These are phyloP conservation scores for Plestiodon gilberti DNA, from an alignment of 2,113 vertebrate genomes.

Conservation along the genomic window DNA sequence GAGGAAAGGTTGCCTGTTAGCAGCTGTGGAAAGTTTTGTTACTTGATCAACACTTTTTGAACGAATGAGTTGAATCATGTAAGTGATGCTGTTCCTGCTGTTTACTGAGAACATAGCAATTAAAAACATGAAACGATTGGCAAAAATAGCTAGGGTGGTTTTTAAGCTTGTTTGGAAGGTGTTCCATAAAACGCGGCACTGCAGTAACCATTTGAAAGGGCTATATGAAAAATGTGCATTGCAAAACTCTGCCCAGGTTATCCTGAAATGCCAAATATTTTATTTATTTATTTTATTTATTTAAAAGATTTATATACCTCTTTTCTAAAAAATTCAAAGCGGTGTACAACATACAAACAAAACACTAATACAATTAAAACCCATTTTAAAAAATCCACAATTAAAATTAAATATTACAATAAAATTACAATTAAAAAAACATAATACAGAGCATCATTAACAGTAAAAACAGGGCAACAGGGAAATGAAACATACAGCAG, in stretches of 20 bases:
- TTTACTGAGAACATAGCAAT: neutral
- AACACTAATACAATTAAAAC: no score
- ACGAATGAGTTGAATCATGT: neutral
- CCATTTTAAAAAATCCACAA: no score
- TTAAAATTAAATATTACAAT: no score
- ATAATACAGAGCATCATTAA: no score
- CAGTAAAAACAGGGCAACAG: no score
- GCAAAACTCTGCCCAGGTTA: neutral
- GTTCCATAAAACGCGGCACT: slow-evolving; percentile 30
- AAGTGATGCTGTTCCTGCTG: neutral
- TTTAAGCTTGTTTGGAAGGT: neutral
- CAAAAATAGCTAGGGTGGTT: neutral
- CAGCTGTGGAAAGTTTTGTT: neutral
- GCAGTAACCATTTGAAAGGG: neutral
- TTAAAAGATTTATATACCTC: no score
- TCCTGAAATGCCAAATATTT: neutral
- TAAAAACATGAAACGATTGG: neutral
- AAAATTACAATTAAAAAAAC: no score
- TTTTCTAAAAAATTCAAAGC: no score
- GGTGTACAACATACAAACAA: no score
- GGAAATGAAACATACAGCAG: no score
- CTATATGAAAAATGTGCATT: slow-evolving; percentile 3
- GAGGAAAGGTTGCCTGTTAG: slow-evolving; percentile 6
- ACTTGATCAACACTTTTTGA: neutral
- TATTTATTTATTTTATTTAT: no score